Evolutionary conservation across 2,888 invertebrate species (phyloP).

Genomic region (Parasteatoda lunata): DNA sequence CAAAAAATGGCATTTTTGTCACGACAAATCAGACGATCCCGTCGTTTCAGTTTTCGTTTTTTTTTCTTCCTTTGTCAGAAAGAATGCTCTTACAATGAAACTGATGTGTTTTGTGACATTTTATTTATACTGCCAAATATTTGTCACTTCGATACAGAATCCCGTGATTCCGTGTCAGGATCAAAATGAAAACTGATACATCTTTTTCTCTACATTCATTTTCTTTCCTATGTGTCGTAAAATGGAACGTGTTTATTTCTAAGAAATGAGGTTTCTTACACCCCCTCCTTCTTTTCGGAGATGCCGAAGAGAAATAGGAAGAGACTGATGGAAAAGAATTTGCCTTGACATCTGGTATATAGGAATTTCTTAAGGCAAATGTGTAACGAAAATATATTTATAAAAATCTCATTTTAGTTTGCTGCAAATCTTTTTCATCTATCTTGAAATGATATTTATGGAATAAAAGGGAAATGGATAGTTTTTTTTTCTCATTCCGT

Average conservation of each 20-base stretch:
- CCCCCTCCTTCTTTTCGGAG: neutral
- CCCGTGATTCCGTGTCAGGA: constrained; percentile 46
- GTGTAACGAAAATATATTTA: too few species aligned
- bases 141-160: constrained; percentile 39
- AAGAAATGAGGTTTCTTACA: constrained; percentile 44
- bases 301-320: neutral
- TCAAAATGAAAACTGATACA: constrained; percentile 52
- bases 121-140: constrained; percentile 45
- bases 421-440: too few species aligned
- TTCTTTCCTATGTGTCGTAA: constrained; percentile 26
- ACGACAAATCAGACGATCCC: too few species aligned
- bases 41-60: too few species aligned
- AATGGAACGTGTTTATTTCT: constrained; percentile 50
- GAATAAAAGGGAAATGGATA: too few species aligned
- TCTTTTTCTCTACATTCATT: constrained; percentile 23
- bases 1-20: too few species aligned
- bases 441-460: too few species aligned
- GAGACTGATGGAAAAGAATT: constrained; percentile 34
- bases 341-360: constrained; percentile 11
- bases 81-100: constrained; percentile 9
- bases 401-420: too few species aligned
- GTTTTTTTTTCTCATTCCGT: too few species aligned
- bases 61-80: too few species aligned
- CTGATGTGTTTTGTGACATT: constrained; percentile 49
- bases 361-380: too few species aligned